Evolutionary conservation across 2,113 vertebrate species (phyloP).

Genomic region (Gulo gulo): DNA sequence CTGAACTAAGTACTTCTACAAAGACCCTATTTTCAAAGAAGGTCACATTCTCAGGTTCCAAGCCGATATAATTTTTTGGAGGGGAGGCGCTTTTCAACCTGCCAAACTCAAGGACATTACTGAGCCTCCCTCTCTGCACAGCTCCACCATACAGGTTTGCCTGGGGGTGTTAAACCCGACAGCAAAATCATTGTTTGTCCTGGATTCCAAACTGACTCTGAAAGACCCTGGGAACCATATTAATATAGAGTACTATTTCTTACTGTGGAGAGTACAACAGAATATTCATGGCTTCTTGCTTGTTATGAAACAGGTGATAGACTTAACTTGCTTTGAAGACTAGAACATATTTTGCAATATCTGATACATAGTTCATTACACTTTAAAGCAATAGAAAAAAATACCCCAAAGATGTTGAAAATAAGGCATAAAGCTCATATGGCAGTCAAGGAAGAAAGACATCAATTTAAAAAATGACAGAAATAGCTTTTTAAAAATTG

Average conservation of each 20-base stretch:
- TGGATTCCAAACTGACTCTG: neutral
- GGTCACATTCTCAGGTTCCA: neutral
- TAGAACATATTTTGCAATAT: constrained; percentile 6
- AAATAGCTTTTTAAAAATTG: constrained; percentile 49
- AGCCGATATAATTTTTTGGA: neutral
- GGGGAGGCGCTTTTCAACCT: neutral
- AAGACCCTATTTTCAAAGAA: neutral
- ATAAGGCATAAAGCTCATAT: neutral
- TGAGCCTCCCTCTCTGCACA: neutral
- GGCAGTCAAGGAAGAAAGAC: constrained; percentile 20
- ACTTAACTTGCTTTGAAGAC: constrained; percentile 16
- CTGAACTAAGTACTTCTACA: neutral
- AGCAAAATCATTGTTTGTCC: neutral
- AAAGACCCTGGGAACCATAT: neutral
- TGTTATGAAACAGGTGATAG: constrained; percentile 33
- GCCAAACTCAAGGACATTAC: neutral
- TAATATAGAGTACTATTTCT: neutral
- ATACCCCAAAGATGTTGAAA: constrained; percentile 11
- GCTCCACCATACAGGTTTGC: neutral
- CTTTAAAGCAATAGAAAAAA: constrained; percentile 23
- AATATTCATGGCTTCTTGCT: neutral
- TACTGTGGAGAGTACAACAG: neutral
- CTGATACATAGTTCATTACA: neutral
- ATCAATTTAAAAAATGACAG: neutral
- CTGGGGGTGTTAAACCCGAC: neutral